Evolutionary conservation across 2,113 vertebrate genomes (phyloP).

Genomic region (Petromus typicus): DNA sequence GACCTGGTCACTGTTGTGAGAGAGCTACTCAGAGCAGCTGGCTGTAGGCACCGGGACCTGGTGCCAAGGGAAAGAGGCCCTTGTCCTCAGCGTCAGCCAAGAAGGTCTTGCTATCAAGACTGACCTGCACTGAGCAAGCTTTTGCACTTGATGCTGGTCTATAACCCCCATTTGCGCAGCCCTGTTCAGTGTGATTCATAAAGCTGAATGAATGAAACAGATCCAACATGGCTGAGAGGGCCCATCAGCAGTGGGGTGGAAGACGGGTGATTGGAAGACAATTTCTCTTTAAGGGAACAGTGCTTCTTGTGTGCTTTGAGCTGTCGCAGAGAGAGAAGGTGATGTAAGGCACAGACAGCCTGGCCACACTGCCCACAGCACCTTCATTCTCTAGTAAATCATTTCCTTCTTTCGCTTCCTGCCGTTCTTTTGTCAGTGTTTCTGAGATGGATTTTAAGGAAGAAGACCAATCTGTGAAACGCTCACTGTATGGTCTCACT

Average conservation of each 20-base stretch:
- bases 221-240: neutral
- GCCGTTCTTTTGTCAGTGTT: neutral
- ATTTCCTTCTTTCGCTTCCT: neutral
- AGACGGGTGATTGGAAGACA: neutral
- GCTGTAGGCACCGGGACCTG: neutral
- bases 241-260: neutral
- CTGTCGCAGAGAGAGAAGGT: neutral
- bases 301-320: neutral
- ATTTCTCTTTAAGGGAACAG: neutral
- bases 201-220: neutral
- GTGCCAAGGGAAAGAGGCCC: neutral
- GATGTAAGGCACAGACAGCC: neutral
- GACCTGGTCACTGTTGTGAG: neutral
- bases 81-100: neutral
- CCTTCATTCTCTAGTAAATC: neutral
- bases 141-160: neutral
- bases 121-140: neutral
- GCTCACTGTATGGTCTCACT: neutral
- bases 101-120: neutral
- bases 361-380: neutral
- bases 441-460: slow-evolving; percentile 40
- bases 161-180: neutral
- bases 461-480: neutral
- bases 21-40: neutral
- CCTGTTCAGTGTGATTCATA: neutral